Evolutionary conservation across 2,888 invertebrate genomes (phyloP).

Genomic region (Catocala nupta): DNA sequence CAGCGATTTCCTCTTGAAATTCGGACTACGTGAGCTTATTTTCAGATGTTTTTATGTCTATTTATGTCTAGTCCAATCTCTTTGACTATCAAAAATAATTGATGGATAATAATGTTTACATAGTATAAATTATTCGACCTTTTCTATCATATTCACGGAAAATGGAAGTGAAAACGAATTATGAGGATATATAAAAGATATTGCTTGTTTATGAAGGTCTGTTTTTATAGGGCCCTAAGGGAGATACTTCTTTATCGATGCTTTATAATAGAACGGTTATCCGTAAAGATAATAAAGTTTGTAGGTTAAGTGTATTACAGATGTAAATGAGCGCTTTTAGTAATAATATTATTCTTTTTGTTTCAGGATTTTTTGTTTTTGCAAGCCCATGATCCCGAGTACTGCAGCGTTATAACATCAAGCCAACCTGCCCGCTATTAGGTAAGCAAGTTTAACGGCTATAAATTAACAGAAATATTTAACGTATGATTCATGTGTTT

Average conservation of each 20-base stretch:
- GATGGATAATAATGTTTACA: conserved; percentile 30
- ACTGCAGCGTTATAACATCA: conserved; percentile 78
- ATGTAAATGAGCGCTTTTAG: conserved; percentile 44
- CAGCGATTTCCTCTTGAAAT: conserved; percentile 43
- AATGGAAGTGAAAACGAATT: conserved; percentile 72
- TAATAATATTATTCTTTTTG: conserved; percentile 58
- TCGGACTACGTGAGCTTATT: conserved; percentile 30
- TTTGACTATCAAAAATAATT: conserved; percentile 22
- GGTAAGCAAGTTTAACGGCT: conserved; percentile 61
- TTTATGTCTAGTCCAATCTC: conserved; percentile 27
- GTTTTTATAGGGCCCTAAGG: conserved; percentile 74
- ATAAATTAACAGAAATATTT: background rate
- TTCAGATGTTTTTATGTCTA: conserved; percentile 30
- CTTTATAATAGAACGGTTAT: conserved; percentile 75
- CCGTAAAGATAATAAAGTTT: conserved; percentile 72
- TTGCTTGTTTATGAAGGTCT: conserved; percentile 83
- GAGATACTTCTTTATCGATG: conserved; percentile 75
- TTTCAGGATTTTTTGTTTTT: conserved; percentile 71
- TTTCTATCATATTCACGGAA: conserved; percentile 60
- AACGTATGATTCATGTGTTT: background rate
- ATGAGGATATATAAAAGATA: conserved; percentile 77
- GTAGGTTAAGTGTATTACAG: conserved; percentile 58
- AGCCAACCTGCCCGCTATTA: conserved; percentile 73
- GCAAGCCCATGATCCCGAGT: conserved; percentile 69
- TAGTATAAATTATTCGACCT: conserved; percentile 32